Conservation (phyloP, 2,888 invertebrate genomes). For the Ethmia dodecea region DNA sequence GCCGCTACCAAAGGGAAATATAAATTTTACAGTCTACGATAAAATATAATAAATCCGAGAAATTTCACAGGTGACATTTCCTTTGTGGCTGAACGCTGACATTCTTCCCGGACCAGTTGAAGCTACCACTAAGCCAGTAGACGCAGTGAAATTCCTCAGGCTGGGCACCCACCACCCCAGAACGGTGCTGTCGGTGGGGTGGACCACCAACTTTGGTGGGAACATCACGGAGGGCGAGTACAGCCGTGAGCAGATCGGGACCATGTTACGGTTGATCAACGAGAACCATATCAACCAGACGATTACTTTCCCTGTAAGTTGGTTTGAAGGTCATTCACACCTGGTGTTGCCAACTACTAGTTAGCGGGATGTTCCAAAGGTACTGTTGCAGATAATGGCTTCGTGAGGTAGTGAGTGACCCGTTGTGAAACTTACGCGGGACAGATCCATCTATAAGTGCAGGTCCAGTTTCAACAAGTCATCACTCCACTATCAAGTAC, state of each 20-base stretch:
- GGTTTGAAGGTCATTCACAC: too few relatives aligned
- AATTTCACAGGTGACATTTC: slow-evolving; percentile 78
- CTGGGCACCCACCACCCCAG: slow-evolving; percentile 78
- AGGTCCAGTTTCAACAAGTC: too few relatives aligned
- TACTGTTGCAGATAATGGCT: too few relatives aligned
- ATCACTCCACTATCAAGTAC: too few relatives aligned
- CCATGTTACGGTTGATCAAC: slow-evolving; percentile 81
- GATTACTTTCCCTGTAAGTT: slow-evolving; percentile 86
- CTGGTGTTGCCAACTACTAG: too few relatives aligned
- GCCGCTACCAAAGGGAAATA: too few relatives aligned
- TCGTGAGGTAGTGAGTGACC: too few relatives aligned
- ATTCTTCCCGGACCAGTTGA: slow-evolving; percentile 87
- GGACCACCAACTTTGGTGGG: slow-evolving; percentile 85
- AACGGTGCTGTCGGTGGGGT: slow-evolving; percentile 86
- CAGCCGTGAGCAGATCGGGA: slow-evolving; percentile 78
- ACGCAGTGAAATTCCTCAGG: slow-evolving; percentile 80
- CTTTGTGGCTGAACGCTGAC: slow-evolving; percentile 93
- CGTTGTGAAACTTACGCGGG: too few relatives aligned
- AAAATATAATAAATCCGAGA: too few relatives aligned
- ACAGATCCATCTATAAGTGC: too few relatives aligned
- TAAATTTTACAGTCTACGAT: too few relatives aligned
- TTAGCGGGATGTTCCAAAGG: too few relatives aligned
- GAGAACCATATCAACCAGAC: slow-evolving; percentile 78
- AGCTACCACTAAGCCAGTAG: slow-evolving; percentile 76
- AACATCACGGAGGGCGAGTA: slow-evolving; percentile 78